Evolutionary conservation across 2,888 invertebrate genomes (phyloP).

Genomic region (Ephialtes manifestator): DNA sequence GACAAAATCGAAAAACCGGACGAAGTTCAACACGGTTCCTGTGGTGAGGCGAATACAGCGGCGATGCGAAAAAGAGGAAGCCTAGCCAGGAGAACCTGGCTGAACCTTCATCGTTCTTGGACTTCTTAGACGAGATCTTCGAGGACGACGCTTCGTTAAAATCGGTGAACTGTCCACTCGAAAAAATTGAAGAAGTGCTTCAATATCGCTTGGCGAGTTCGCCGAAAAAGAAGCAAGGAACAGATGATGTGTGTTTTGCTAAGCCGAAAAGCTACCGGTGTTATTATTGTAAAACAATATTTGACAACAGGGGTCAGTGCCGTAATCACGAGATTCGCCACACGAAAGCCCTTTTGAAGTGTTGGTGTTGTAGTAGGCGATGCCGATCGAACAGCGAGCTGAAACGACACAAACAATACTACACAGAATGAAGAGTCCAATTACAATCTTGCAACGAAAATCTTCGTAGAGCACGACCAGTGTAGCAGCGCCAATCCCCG

Average conservation of each 20-base stretch:
- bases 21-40: neutral
- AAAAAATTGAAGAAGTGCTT: slow-evolving; percentile 26
- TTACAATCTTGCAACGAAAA: no score
- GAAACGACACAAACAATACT: no score
- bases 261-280: slow-evolving; percentile 46
- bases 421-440: slow-evolving; percentile 27
- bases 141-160: neutral
- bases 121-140: slow-evolving; percentile 21
- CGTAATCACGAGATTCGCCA: no score
- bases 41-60: neutral
- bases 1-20: neutral
- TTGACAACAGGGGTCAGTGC: no score
- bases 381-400: no score
- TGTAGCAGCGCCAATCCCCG: neutral
- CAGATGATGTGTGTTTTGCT: slow-evolving; percentile 11
- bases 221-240: neutral
- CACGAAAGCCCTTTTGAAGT: no score
- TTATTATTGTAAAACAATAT: no score
- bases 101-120: slow-evolving; percentile 15
- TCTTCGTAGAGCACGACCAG: slow-evolving; percentile 1
- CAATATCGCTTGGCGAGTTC: neutral
- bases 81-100: neutral
- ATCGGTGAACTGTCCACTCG: slow-evolving; percentile 10
- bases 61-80: neutral
- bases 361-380: no score